Evolutionary conservation across 2,797 vertebrate genomes (phyloP), one percentile per base, ranked within the genome.

Genomic region (Phoeniculus purpureus): DNA sequence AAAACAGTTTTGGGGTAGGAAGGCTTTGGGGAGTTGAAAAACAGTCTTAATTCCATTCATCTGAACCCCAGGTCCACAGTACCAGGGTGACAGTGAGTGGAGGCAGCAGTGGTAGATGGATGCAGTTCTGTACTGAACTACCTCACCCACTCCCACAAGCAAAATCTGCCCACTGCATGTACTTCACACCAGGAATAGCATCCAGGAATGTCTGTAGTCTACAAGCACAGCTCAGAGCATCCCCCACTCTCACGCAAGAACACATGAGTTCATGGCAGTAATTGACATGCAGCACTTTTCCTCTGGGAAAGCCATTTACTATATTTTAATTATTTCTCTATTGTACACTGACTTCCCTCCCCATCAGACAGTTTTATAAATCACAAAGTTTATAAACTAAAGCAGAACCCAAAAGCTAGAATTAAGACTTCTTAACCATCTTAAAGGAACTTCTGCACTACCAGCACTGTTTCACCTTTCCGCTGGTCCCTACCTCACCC

Each of bases 1-100:
- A 12, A 58, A 76, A 37, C 0, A 59, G 45, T 3, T 20, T 60
- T 58, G 9, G 34, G 45, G 5, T 62, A 12, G 34, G 9, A 84
- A 58, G 10, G 18, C 17, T 66, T 29, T 64, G 32, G 26, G 65
- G 10, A 75, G 26, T 3, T 6, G 15, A 74, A 51, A 6, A 29
- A 6, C 54, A 54, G n/a, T 5, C 16, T 37, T 23, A 31, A n/a
- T n/a, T 21, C 16, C 1, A 0, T n/a, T 25, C 20, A n/a, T 12
- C 34, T 50, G 60, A 61, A 72, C 26, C 50, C 81, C 26, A 61
- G 10, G 48, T 7, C 19, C 40, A 5, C 3, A 11, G 40, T 6
- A 34, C n/a, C 27, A 66, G 67, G 37, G 15, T 10, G 32, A 27
- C 66, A 51, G 43, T 37, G 67, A 60, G 15, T 5, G 10, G 31